Evolutionary conservation across 2,797 vertebrate genomes (phyloP).

Genomic region (Champsocephalus gunnari): DNA sequence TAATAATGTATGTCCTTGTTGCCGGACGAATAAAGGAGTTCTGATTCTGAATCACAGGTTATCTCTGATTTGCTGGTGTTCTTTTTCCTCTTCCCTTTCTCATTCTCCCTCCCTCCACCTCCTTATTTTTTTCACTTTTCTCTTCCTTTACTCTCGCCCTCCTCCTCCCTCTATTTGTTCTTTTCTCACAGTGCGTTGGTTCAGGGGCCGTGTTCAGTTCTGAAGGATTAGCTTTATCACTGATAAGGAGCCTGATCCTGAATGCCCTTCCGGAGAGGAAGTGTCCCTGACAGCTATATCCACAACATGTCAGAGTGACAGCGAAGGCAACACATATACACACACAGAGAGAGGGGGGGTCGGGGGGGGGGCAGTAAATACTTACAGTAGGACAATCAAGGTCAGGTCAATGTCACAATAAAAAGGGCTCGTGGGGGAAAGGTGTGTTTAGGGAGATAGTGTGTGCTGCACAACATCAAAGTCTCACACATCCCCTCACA

Average conservation of each 20-base stretch:
- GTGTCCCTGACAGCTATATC: slow-evolving; percentile 74
- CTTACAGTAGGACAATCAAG: slow-evolving; percentile 45
- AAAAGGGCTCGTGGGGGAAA: slow-evolving; percentile 16
- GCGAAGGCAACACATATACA: slow-evolving; percentile 32
- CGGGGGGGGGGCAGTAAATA: slow-evolving; percentile 28
- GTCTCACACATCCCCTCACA: slow-evolving; percentile 47
- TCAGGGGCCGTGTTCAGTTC: slow-evolving; percentile 28
- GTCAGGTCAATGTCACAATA: slow-evolving; percentile 63
- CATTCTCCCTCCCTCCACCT: background rate
- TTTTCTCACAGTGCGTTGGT: slow-evolving; percentile 55
- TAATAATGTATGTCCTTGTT: no score
- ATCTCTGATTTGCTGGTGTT: no score
- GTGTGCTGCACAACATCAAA: slow-evolving; percentile 46
- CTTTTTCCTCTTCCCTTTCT: background rate
- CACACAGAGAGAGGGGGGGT: background rate
- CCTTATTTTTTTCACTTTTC: background rate
- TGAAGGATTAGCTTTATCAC: slow-evolving; percentile 66
- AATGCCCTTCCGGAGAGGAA: slow-evolving; percentile 69
- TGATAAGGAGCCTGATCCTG: slow-evolving; percentile 64
- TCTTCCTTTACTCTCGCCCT: background rate
- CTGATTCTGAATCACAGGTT: no score
- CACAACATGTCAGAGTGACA: slow-evolving; percentile 58
- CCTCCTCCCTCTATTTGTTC: slow-evolving; percentile 7
- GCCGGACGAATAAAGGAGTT: no score
- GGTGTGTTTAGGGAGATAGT: slow-evolving; percentile 48